Base-by-base conservation (phyloP, 2,797 vertebrate genomes). In the Lithobates sylvaticus region DNA sequence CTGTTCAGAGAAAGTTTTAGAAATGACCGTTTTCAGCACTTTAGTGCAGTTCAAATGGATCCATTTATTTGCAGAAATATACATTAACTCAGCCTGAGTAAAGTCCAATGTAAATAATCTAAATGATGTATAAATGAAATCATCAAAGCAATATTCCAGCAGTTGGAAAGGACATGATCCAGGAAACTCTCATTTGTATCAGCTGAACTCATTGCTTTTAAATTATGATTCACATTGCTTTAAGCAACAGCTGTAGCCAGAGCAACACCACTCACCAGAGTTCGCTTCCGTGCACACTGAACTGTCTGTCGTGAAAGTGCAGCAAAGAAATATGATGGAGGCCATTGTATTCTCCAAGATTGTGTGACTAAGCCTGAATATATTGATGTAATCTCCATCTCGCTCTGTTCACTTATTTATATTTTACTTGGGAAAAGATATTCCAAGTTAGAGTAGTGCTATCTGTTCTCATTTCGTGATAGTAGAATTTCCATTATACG, bases 61-160 rank as follows among this genome's bases (percentile, higher is more conserved):
- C 21, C 54, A 58, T 58, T 23, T 58, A 8, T 64, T 61, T 76
- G 34, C 2, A 18, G 65, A 7, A 68, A n/a, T 10, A 78, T 8
- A 42, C 23, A 16, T 67, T 44, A 44, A 15, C 32, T 78, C 12
- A 21, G 34, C 5, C 61, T 78, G 34, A 29, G 15, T 29, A 50
- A 29, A 26, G 29, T 79, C 42, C 39, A 68, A 50, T 47, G 39
- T 79, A 79, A 79, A 79, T 47, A 79, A 15, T 69, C 42, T 80
- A 32, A 70, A 54, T 12, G 16, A 80, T 34, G 21, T 6, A 70
- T 32, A 54, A 69, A 50, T 3, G 12, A 50, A 23, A 67, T 69
- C 27, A 36, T 16, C 23, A 70, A 80, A 69, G 26, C 78, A 23
- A 13, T 70, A 54, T n/a, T 23, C 78, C 18, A 44, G 42, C 42